Conservation (phyloP, 2,113 vertebrate genomes). For the Tetraodon nigroviridis region DNA sequence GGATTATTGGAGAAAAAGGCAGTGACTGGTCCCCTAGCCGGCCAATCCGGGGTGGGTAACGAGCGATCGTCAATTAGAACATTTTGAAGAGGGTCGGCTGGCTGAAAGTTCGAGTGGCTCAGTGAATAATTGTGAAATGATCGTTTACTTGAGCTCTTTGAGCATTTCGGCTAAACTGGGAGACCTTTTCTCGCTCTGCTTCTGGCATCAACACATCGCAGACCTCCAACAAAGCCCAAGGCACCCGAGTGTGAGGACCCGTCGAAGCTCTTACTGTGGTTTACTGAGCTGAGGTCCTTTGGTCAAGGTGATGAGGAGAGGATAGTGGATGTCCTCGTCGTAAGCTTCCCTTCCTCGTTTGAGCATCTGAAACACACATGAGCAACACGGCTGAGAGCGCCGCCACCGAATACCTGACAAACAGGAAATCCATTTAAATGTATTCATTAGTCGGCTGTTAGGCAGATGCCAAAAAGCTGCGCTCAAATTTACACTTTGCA, state of each 20-base stretch:
- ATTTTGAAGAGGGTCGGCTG: neutral
- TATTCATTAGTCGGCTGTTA: too few relatives aligned
- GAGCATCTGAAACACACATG: conserved; percentile 83
- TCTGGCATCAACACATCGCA: too few relatives aligned
- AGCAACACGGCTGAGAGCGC: neutral
- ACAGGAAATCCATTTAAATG: neutral
- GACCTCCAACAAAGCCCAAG: too few relatives aligned
- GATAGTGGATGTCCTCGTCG: conserved; percentile 95
- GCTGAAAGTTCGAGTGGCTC: conserved; percentile 6
- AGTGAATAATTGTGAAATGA: conserved; percentile 2
- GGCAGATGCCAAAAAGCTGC: too few relatives aligned
- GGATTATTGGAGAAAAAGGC: neutral
- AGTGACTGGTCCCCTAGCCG: neutral
- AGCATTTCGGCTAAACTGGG: neutral
- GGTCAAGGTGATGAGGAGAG: conserved; percentile 85
- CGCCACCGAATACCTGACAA: neutral
- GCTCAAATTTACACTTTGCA: too few relatives aligned
- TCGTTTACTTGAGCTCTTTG: neutral
- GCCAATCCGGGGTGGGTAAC: too few relatives aligned
- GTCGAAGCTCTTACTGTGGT: conserved; percentile 28
- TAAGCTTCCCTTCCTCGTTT: conserved; percentile 83
- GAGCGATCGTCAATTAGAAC: neutral
- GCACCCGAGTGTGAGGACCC: too few relatives aligned
- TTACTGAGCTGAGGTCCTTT: conserved; percentile 63
- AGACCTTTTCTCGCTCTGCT: neutral